Evolutionary conservation across 1,140 invertebrate species (phyloP).

Genomic region (Meloidogyne chitwoodi): DNA sequence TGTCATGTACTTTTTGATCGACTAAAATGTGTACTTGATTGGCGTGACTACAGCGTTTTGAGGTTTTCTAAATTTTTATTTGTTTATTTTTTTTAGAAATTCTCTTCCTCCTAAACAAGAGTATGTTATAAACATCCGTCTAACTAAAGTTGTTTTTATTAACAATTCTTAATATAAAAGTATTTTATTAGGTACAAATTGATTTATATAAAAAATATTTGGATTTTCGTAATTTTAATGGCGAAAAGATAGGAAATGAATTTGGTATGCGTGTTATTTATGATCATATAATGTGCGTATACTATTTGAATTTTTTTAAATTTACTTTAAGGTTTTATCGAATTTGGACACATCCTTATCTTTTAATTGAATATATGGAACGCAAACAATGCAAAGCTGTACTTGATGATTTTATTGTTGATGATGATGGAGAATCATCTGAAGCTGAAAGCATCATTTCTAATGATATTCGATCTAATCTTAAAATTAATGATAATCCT

Average conservation of each 20-base stretch:
- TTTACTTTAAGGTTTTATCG: constrained; percentile 60
- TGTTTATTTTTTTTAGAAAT: constrained; percentile 63
- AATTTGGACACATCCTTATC: constrained; percentile 88
- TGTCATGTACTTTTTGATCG: constrained; percentile 60
- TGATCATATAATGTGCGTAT: not conserved
- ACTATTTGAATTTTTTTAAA: not conserved
- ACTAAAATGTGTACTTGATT: constrained; percentile 44
- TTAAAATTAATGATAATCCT: not conserved
- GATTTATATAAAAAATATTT: constrained; percentile 70
- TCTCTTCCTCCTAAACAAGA: constrained; percentile 90
- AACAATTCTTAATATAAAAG: not conserved
- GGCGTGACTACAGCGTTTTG: constrained; percentile 42
- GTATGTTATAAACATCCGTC: constrained; percentile 81
- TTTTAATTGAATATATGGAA: constrained; percentile 70
- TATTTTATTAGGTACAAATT: constrained; percentile 69
- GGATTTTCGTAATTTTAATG: not conserved
- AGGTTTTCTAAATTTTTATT: not conserved
- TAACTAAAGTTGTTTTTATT: constrained; percentile 64
- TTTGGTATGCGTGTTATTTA: not conserved
- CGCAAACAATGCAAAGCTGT: constrained; percentile 59
- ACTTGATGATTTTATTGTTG: constrained; percentile 56
- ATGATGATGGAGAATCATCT: constrained; percentile 23
- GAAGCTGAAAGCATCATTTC: not conserved
- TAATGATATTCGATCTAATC: not conserved
- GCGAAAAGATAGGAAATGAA: not conserved